Conservation (phyloP, 2,797 vertebrate species). For the Chelmon rostratus region DNA sequence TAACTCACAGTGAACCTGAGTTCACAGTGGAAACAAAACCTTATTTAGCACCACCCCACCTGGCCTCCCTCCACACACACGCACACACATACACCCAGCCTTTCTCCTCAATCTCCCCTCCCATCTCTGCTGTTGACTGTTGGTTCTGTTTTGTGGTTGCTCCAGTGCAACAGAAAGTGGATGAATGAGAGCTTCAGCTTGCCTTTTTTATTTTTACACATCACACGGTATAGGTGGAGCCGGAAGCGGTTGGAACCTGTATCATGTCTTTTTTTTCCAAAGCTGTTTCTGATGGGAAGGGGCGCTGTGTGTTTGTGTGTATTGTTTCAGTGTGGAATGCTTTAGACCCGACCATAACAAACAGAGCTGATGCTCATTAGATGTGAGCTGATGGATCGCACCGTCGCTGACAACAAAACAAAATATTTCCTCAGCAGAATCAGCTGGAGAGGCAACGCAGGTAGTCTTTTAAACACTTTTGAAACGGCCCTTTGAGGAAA, state of each 20-base stretch:
- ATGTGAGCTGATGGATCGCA: constrained; percentile 42
- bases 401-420: constrained; percentile 14
- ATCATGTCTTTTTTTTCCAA: constrained; percentile 35
- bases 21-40: constrained; percentile 75
- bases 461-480: constrained; percentile 13
- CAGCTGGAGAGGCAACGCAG: constrained; percentile 14
- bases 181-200: constrained; percentile 68
- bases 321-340: constrained; percentile 35
- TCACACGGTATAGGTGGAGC: constrained; percentile 58
- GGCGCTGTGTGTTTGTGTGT: constrained; percentile 12
- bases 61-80: constrained; percentile 21
- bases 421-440: constrained; percentile 37
- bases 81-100: constrained; percentile 2
- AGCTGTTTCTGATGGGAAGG: constrained; percentile 16
- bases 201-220: constrained; percentile 67
- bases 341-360: constrained; percentile 38
- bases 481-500: constrained; percentile 38
- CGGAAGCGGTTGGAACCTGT: constrained; percentile 67
- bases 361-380: constrained; percentile 37
- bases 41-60: constrained; percentile 62
- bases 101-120: constrained; percentile 64
- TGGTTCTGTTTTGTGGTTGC: constrained; percentile 75
- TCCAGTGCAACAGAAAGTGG: constrained; percentile 72
- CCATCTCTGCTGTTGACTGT: constrained; percentile 75
- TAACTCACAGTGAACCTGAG: constrained; percentile 46